Base-by-base conservation (phyloP, 2,797 vertebrate genomes). In the Premnoplex brunnescens region DNA sequence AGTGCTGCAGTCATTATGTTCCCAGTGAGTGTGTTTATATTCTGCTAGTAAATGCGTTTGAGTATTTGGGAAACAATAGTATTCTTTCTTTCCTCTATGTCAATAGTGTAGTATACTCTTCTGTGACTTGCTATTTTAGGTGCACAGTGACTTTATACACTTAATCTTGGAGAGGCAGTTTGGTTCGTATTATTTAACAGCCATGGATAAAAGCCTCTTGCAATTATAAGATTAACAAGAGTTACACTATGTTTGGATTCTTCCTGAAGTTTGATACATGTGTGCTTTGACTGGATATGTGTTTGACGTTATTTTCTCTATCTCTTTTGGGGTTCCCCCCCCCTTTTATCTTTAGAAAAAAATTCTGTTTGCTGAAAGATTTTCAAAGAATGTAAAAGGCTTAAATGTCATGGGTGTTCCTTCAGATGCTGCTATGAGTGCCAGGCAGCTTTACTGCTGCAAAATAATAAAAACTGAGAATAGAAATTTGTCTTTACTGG, bases 151-250 rank as follows among this genome's bases (percentile, higher is more conserved):
- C 91, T 89, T 86, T 71, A 77, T 89, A 59, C 67, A 24, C 85
- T 90, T 92, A 91, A 96, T 94, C 94, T 94, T 75, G 74, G 64
- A 56, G 75, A 71, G 85, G 68, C 86, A 82, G 66, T 55, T 79
- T 90, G 85, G 52, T 72, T 95, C 22, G 7, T 95, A 85, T 92
- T 92, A 94, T 91, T 97, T 95, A 94, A 95, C 94, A 95, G 94
- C 84, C n/a, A 9, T 27, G 63, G 87, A 76, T 96, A 92, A 96
- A 96, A 95, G 76, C 95, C 90, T 95, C 87, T 79, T 94, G 88
- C 85, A 97, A 94, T 95, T 89, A 97, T 19, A 71, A 83, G 96
- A 97, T 95, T 96, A 93, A 21, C 85, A 63, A 30, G 87, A 94
- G 81, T 94, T 95, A 93, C 36, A 69, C 77, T 74, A 8, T 88